Percentiles rank a stretch among this genome's conserved stretches.
These are phyloP conservation scores for Chionodraco myersi DNA, from an alignment of 2,113 vertebrate genomes.

Conservation along the genomic window DNA sequence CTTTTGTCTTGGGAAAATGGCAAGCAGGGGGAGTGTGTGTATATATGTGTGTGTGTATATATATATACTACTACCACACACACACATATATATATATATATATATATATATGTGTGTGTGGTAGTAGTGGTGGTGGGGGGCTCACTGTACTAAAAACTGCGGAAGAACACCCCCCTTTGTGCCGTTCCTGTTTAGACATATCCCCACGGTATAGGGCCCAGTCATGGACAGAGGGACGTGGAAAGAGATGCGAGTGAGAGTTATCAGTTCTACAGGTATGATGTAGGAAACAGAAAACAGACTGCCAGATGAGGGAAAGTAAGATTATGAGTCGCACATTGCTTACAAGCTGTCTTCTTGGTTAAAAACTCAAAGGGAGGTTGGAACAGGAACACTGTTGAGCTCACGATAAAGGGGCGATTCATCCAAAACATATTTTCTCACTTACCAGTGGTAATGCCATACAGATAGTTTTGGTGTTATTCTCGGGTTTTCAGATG, in stretches of 20 bases:
- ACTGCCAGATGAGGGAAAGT: slow-evolving; percentile 43
- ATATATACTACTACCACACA: too few relatives aligned
- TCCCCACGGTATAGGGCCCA: slow-evolving; percentile 68
- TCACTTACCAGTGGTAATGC: background rate
- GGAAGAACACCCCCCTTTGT: slow-evolving; percentile 58
- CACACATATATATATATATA: too few relatives aligned
- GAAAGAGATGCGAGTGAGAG: slow-evolving; percentile 35
- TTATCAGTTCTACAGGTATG: slow-evolving; percentile 53
- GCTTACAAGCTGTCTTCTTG: slow-evolving; percentile 27
- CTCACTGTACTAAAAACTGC: slow-evolving; percentile 58
- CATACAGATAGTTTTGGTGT: slow-evolving; percentile 4
- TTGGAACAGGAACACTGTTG: slow-evolving; percentile 25
- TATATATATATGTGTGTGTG: slow-evolving; percentile 13
- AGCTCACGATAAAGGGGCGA: slow-evolving; percentile 21
- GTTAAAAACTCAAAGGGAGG: slow-evolving; percentile 32
- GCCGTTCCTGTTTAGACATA: slow-evolving; percentile 65
- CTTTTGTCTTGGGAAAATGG: slow-evolving; percentile 85
- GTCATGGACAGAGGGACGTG: slow-evolving; percentile 40
- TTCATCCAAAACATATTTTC: slow-evolving; percentile 8
- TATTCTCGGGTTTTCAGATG: background rate
- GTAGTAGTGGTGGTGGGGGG: slow-evolving; percentile 28
- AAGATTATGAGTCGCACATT: slow-evolving; percentile 33
- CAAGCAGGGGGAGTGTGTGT: slow-evolving; percentile 45
- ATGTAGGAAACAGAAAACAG: slow-evolving; percentile 25
- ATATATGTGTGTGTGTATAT: slow-evolving; percentile 13